Base-by-base conservation (phyloP, 37 sponge, comb jelly and placozoan species). In the Tethya wilhelma region DNA sequence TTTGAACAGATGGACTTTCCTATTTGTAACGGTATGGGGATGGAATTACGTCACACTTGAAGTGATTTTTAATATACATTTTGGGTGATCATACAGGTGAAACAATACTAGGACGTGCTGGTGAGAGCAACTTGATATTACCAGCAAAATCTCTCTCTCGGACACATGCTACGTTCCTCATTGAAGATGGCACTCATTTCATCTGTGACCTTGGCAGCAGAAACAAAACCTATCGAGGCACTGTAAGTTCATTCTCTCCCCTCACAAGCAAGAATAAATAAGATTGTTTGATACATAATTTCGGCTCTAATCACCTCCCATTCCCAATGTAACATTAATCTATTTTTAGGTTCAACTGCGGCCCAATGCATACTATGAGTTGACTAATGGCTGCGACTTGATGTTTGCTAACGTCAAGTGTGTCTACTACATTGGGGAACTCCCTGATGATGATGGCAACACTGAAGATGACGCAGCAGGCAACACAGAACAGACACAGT, bases 301-400 rank as follows among this genome's bases (percentile, higher is more conserved):
- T 49, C 14, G 55, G 17, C 55, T n/a, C n/a, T n/a, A n/a, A n/a
- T n/a, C n/a, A n/a, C n/a, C n/a, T n/a, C n/a, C n/a, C n/a, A 49
- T 14, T 49, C 55, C 55, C 55, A 49, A 49, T 14, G 2, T 41
- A 31, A 17, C n/a, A n/a, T n/a, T n/a, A n/a, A n/a, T n/a, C 34
- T 39, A 2, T 14, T 17, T 66, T 17, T 59, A 84, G 84, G 68
- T 75, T 19, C 55, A 64, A 28, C 68, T 91, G 2, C 82, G 83
- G 2, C 92, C 92, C 23, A 60, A 91, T 53, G 75, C 74, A 33
- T 87, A 68, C 69, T 91, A 91, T 79, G 92, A 91, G 67, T 75
- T 91, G 29, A 73, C 55, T 38, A 44, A 87, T 67, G 79, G 76
- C 37, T 65, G 64, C 59, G 84, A 91, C 25, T 34, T 91, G 46